Evolutionary conservation across 2,113 vertebrate species (phyloP).

Genomic region (Fulica atra): DNA sequence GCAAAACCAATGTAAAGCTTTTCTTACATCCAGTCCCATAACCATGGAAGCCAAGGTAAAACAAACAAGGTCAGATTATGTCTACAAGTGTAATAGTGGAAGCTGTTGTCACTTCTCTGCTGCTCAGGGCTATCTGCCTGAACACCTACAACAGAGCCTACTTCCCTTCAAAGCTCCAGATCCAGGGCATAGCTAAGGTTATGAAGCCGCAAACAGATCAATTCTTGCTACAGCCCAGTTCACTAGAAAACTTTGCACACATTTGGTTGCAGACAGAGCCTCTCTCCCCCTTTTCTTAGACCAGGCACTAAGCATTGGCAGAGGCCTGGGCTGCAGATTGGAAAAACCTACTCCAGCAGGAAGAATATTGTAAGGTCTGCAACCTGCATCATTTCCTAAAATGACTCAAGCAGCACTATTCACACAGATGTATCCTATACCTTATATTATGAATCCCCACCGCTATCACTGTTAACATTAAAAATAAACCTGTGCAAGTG

Average conservation of each 20-base stretch:
- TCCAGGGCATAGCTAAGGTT: neutral
- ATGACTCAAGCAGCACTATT: neutral
- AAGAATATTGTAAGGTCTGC: neutral
- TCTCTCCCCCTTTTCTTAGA: too few species aligned
- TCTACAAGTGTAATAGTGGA: neutral
- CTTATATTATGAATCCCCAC: neutral
- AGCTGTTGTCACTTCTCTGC: neutral
- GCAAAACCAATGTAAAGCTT: neutral
- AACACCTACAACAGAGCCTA: neutral
- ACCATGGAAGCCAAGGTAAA: neutral
- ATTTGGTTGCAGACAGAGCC: neutral
- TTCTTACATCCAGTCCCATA: neutral
- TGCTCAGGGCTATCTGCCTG: neutral
- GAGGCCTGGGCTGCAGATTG: neutral
- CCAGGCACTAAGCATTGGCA: neutral
- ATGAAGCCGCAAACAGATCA: neutral
- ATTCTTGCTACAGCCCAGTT: neutral
- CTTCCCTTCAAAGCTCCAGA: neutral
- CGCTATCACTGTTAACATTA: neutral
- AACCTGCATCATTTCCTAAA: constrained; percentile 25
- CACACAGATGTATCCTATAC: constrained; percentile 28
- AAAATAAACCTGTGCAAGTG: neutral
- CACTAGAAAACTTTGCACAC: neutral
- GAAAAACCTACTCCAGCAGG: neutral
- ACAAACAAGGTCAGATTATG: neutral